Base-by-base conservation (phyloP, 2,797 vertebrate species). In the Sebastes elongatus region DNA sequence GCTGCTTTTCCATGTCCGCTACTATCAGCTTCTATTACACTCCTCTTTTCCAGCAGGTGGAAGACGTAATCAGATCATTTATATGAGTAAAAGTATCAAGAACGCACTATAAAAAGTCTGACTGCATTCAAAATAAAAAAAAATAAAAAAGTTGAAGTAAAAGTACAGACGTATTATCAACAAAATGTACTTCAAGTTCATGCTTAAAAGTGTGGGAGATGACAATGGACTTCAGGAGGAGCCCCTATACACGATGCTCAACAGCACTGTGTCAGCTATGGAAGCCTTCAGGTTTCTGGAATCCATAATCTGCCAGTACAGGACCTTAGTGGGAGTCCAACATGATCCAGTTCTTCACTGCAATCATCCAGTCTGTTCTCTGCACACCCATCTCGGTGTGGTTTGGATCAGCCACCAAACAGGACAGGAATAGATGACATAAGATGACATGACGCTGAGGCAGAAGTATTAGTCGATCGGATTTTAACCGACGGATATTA, bases 401-500 rank as follows among this genome's bases (percentile, higher is more conserved):
- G 3, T 52, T 52, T 7, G 20, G 49, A n/a, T n/a, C 49, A 52
- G 18, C 46, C 18, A 52, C 18, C 46, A 20, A 52, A 46, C 16
- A 0, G 46, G 18, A n/a, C 46, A 52, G 18, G 18, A n/a, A 52
- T 0, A n/a, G 49, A 42, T 38, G 11, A 38, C 35, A 38, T 0
- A 0, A 38, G 38, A 42, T 27, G 55, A 22, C 22, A 27, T 0
- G 23, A 57, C 6, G 0, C 25, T 25, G 23, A 57, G 22, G 55
- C 13, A 27, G 55, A 22, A 55, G 22, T 0, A 57, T 0, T 13
- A 27, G 13, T 57, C 6, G 13, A 57, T 57, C 23, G 10, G 0
- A 27, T 25, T 56, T 56, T 56, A 8, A 25, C 5, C 35, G 35
- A 38, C 61, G 0, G 35, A 8, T 23, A 27, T 18, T 0, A 27